Evolutionary conservation across 1,140 invertebrate species (phyloP).

Genomic region (Bombus difficillimus): DNA sequence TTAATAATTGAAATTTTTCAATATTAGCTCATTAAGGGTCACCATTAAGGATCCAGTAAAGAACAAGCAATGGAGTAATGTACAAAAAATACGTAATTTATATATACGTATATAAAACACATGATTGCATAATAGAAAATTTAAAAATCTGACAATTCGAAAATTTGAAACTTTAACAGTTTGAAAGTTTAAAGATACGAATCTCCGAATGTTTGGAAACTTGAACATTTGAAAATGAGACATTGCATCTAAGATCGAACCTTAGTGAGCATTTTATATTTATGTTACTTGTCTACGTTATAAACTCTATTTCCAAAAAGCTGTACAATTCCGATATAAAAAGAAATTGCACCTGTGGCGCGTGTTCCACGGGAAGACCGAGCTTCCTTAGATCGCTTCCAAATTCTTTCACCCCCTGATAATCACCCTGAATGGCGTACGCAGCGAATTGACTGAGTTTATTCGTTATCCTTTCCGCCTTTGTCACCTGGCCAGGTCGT

Average conservation of each 20-base stretch:
- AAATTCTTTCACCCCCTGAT: slow-evolving; percentile 95
- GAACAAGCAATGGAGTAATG: no score
- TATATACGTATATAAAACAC: no score
- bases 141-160: no score
- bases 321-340: neutral
- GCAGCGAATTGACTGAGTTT: slow-evolving; percentile 97
- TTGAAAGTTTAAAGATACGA: no score
- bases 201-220: no score
- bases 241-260: no score
- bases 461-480: slow-evolving; percentile 94
- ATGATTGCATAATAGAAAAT: no score
- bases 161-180: no score
- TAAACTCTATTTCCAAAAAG: neutral
- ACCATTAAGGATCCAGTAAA: no score
- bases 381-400: slow-evolving; percentile 96
- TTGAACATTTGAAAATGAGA: no score
- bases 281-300: neutral
- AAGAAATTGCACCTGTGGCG: slow-evolving; percentile 88
- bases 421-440: slow-evolving; percentile 96
- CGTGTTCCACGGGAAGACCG: slow-evolving; percentile 98
- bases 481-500: slow-evolving; percentile 96
- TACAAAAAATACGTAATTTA: no score
- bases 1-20: neutral
- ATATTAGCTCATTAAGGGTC: no score
- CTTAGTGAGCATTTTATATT: neutral